Conservation (phyloP, 2,888 invertebrate species). For the Lepetodrilus schrolli region DNA sequence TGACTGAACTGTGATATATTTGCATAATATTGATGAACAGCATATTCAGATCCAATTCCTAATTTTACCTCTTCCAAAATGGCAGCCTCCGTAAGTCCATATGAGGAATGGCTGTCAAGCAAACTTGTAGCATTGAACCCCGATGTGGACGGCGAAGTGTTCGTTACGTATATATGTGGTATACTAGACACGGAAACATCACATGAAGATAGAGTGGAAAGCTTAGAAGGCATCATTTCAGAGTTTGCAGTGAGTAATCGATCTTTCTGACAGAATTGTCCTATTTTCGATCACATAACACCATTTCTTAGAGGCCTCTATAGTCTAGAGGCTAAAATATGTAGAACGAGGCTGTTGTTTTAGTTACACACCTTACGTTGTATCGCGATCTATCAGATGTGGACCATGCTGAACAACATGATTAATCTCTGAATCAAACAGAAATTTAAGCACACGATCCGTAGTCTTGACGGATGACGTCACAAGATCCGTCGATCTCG, state of each 20-base stretch:
- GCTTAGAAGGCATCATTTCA: constrained; percentile 61
- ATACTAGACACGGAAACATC: constrained; percentile 63
- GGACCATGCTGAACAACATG: too few relatives aligned
- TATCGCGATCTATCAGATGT: too few relatives aligned
- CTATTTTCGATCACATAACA: not conserved
- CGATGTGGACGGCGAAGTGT: constrained; percentile 69
- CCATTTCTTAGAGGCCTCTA: too few relatives aligned
- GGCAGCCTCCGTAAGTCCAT: constrained; percentile 55
- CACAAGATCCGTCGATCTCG: too few relatives aligned
- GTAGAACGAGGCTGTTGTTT: too few relatives aligned
- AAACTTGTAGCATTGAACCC: constrained; percentile 64
- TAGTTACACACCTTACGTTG: not conserved
- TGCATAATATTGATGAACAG: too few relatives aligned
- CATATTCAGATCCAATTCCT: too few relatives aligned
- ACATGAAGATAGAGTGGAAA: constrained; percentile 66
- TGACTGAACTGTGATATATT: too few relatives aligned
- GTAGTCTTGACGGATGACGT: too few relatives aligned
- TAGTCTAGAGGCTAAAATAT: too few relatives aligned
- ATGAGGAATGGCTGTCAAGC: constrained; percentile 66
- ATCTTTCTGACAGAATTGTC: not conserved
- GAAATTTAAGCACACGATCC: too few relatives aligned
- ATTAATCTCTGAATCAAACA: too few relatives aligned
- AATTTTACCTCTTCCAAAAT: constrained; percentile 37
- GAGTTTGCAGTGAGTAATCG: constrained; percentile 62
- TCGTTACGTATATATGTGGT: constrained; percentile 66